Conservation (phyloP, 2,888 invertebrate species). For the Notocelia uddmanniana region DNA sequence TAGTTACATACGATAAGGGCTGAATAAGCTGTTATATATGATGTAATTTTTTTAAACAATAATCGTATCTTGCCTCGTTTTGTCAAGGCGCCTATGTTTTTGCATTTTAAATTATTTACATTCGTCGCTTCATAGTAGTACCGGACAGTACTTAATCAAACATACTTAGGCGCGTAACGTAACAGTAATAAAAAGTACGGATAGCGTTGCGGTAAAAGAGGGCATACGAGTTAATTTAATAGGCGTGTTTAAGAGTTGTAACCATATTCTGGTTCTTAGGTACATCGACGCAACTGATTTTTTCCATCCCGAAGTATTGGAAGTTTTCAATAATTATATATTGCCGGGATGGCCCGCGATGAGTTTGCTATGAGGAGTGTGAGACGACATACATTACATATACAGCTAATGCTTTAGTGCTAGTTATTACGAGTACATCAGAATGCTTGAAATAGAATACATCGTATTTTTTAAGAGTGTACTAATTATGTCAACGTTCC, state of each 20-base stretch:
- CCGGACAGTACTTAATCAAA: constrained; percentile 32
- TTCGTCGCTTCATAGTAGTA: constrained; percentile 24
- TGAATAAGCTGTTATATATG: too few relatives aligned
- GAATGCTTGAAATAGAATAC: too few relatives aligned
- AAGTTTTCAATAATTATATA: neutral
- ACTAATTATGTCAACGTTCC: too few relatives aligned
- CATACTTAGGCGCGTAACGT: constrained; percentile 27
- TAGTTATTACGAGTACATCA: neutral
- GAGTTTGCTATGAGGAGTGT: neutral
- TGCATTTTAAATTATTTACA: neutral
- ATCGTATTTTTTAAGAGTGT: too few relatives aligned
- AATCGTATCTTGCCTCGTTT: too few relatives aligned
- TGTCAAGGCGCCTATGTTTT: neutral
- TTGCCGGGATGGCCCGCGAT: neutral
- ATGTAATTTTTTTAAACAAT: too few relatives aligned
- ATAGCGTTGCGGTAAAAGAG: constrained; percentile 30
- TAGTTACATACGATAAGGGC: neutral
- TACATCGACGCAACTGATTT: constrained; percentile 10
- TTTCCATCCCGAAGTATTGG: neutral
- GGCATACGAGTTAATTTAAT: constrained; percentile 28
- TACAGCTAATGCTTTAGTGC: neutral
- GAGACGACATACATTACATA: neutral
- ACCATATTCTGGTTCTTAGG: constrained; percentile 28
- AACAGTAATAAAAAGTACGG: constrained; percentile 31
- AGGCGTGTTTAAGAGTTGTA: constrained; percentile 28